These are phyloP conservation scores for Tenthredo amoena DNA, from an alignment of 2,888 invertebrate genomes.

Conservation along the genomic window DNA sequence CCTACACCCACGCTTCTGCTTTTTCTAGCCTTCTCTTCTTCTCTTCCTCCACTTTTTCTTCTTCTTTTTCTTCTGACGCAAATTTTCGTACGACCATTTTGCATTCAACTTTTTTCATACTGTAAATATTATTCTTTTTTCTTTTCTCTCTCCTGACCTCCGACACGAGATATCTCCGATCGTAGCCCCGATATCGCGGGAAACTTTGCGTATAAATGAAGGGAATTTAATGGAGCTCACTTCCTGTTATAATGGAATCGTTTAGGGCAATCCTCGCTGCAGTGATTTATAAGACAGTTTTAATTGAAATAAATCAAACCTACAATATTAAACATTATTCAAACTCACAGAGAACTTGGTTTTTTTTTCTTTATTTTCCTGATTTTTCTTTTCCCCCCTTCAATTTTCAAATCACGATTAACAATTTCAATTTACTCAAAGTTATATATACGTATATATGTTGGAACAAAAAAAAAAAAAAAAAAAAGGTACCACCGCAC, in stretches of 20 bases:
- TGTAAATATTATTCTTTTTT: neutral
- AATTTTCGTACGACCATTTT: neutral
- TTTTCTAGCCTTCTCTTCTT: neutral
- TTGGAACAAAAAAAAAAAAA: neutral
- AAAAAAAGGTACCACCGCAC: no score
- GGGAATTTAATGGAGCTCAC: slow-evolving; percentile 38
- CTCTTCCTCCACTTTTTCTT: no score
- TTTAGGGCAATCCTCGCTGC: slow-evolving; percentile 29
- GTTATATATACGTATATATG: neutral
- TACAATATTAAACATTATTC: slow-evolving; percentile 13
- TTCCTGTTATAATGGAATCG: slow-evolving; percentile 43
- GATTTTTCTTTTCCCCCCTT: neutral
- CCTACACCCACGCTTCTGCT: neutral
- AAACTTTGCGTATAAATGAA: slow-evolving; percentile 42
- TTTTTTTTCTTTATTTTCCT: neutral
- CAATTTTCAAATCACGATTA: neutral
- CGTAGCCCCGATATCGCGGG: neutral
- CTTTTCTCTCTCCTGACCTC: neutral
- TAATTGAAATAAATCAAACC: slow-evolving; percentile 39
- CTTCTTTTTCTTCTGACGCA: neutral
- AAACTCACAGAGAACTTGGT: neutral
- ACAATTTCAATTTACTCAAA: neutral
- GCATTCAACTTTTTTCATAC: no score
- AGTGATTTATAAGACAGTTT: slow-evolving; percentile 40
- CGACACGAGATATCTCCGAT: slow-evolving; percentile 21